A percentile compares a stretch with the other conserved stretches of the same genome.
Conservation (phyloP, 2,888 invertebrate species). For the Malthinus seriepunctatus region DNA sequence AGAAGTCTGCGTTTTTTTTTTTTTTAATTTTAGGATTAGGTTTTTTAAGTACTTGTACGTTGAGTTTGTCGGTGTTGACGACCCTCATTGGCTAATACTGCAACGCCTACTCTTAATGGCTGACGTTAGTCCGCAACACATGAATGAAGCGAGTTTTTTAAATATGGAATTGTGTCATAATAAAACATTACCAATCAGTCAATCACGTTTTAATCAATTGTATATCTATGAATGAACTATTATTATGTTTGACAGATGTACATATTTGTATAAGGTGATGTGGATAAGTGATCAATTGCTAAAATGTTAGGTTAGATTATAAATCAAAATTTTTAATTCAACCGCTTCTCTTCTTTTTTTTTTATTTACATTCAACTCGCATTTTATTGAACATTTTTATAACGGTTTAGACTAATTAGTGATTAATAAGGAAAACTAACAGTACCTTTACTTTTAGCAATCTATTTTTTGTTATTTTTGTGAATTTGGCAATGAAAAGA, state of each 20-base stretch:
- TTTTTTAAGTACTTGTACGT: conserved; percentile 30
- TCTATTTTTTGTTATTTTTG: no score
- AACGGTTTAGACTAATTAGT: no score
- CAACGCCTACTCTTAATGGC: conserved; percentile 46
- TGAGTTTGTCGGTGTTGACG: conserved; percentile 39
- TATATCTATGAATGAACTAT: conserved; percentile 18
- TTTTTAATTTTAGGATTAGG: conserved; percentile 29
- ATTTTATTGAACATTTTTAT: no score
- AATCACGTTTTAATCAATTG: conserved; percentile 19
- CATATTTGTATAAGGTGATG: conserved; percentile 9
- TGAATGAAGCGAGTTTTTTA: conserved; percentile 26
- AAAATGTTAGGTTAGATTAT: conserved; percentile 8
- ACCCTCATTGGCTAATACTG: conserved; percentile 41
- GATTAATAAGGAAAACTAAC: no score
- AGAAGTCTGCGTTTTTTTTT: conserved; percentile 29
- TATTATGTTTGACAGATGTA: conserved; percentile 24
- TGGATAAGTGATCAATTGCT: conserved; percentile 16
- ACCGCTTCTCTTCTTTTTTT: background rate
- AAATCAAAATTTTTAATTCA: background rate
- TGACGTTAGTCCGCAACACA: conserved; percentile 33
- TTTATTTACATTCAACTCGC: background rate
- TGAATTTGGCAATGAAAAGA: no score
- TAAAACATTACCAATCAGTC: conserved; percentile 21
- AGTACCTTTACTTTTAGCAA: no score
- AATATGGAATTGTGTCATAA: conserved; percentile 28